Base-by-base conservation (phyloP, 2,113 vertebrate genomes). In the Ramphastos sulfuratus region DNA sequence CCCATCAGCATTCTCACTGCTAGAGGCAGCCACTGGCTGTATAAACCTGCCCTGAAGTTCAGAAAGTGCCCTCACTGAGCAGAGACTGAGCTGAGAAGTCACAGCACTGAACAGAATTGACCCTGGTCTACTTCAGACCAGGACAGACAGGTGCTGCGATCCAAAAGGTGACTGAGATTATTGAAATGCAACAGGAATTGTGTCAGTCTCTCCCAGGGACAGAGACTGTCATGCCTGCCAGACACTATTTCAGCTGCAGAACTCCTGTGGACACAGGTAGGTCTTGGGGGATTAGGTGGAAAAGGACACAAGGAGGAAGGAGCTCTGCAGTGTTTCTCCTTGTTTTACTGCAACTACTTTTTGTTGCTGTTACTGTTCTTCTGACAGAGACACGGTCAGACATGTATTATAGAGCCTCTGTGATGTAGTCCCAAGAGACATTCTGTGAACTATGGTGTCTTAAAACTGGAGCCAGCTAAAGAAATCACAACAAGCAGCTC, bases 241-340 rank as follows among this genome's bases (percentile, higher is more conserved):
- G 66, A 23, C 23, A 4, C 80, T 23, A 58, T 67, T 90, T 59
- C 42, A 77, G 61, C 33, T 64, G 37, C 56, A 81, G 39, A 18
- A 16, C 12, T 73, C 1, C 0, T 59, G 60, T 61, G 73, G 64
- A 54, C 27, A 78, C 70, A 33, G 23, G 33, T 72, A 50, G 7
- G 24, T 42, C 59, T 82, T 69, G 24, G 5, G 30, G 20, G 16
- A 2, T 23, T n/a, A 58, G 13, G 9, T 4, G 3, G 7, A 9
- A 16, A 31, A 55, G 9, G 46, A 89, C n/a, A 55, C 0, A 0
- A 84, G 31, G 8, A 82, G 17, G 35, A 76, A 35, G 24, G 46
- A 86, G 31, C 63, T 93, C 42, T 72, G 10, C 74, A 61, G 15
- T 42, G 28, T 48, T 94, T 86, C 48, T 14, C 72, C 15, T 0